Evolutionary conservation across 2,113 vertebrate genomes (phyloP), one percentile per base, ranked within the genome.

Genomic region (Glaucomys volans): DNA sequence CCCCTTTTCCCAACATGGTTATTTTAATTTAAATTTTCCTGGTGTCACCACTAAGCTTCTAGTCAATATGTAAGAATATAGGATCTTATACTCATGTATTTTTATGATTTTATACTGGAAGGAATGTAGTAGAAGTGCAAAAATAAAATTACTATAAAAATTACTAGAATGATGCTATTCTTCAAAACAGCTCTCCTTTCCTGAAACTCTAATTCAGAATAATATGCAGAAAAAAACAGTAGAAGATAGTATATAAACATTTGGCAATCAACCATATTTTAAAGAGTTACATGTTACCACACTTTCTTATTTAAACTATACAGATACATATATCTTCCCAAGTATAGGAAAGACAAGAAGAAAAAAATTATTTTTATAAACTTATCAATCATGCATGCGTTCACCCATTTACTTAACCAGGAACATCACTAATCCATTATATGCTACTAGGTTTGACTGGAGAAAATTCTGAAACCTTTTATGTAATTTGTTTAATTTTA

Each of bases 391-490:
- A 52, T 42, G 47, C 9, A 72, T 52, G 40, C n/a, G 47, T 59
- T 35, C 32, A 74, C 20, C 24, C 44, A 93, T 59, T 32, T 40
- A 64, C 35, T 8, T 50, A 76, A 57, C 17, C 16, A 79, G 40
- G 0, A 47, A n/a, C 28, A 84, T 74, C 35, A 86, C 35, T 86
- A 86, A 89, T n/a, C 16, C 20, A 54, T 59, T 69, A 91, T 11
- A 80, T 5, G 66, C 2, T 90, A 69, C 40, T 59, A 74, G 1
- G 16, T 84, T 62, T 94, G 28, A 87, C 5, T 71, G 5, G 8
- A 86, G 35, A 96, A 95, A 88, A 89, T 72, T 81, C 5, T 66
- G 7, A 91, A 91, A 91, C 64, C 16, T 42, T 76, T 90, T 3
- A 87, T 54, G 66, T 72, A 72, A 66, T 24, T 71, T 79, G 10